Base-by-base conservation (phyloP, 2,797 vertebrate genomes). In the Picus viridis region DNA sequence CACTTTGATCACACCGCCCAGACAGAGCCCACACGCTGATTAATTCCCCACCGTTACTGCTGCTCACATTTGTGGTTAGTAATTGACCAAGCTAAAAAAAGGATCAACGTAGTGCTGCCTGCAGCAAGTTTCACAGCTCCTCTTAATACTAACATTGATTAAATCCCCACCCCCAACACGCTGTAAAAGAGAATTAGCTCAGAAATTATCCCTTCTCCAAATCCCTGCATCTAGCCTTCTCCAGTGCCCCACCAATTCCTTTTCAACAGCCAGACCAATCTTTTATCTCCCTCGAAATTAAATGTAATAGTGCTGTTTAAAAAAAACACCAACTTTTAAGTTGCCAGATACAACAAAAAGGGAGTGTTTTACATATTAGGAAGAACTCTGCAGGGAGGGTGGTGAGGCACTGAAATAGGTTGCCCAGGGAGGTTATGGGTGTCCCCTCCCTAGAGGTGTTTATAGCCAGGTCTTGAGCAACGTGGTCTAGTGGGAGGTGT, bases 41-140 rank as follows among this genome's bases (percentile, higher is more conserved):
- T 56, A 59, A 65, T n/a, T 6, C 57, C 56, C 20, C 39, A 74
- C 65, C 32, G 4, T 81, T 76, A 32, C 74, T 74, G 62, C 82
- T 69, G 2, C 85, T 79, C 69, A 51, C 20, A 45, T 88, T 53
- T 86, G 76, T 73, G 59, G 75, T 72, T 36, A 54, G 57, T 47
- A 92, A 94, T 80, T 76, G 88, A 86, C 89, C 83, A 61, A 81
- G 92, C 92, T 84, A 86, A 72, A 74, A 87, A 87, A 90, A 72
- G 75, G 76, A 86, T 94, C 90, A 36, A 9, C 8, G 22, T 36
- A 73, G 41, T 73, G 70, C 80, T 93, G 81, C 90, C 89, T 88
- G 80, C 88, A 88, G 76, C 86, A 90, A 78, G 18, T 88, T 89
- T 90, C 92, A 71, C 83, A 63, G 89, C 84, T 88, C 76, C 77